A percentile compares a stretch with the other conserved stretches of the same genome.
Conservation (phyloP, 1,140 invertebrate genomes). For the Callitettix versicolor region DNA sequence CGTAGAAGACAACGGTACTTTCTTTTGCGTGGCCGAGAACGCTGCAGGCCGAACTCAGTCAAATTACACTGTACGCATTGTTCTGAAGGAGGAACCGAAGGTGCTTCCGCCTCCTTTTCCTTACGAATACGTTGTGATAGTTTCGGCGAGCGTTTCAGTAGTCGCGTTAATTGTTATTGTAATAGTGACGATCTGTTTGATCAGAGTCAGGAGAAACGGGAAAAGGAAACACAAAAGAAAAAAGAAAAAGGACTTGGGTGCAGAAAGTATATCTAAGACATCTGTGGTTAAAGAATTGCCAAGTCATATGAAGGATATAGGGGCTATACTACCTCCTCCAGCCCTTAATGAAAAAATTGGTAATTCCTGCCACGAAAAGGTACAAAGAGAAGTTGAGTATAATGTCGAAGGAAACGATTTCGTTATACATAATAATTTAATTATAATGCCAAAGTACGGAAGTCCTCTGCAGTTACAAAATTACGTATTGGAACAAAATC, state of each 20-base stretch:
- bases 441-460: conserved; percentile 26
- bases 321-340: conserved; percentile 4
- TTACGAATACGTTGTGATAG: conserved; percentile 52
- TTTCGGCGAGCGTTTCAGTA: conserved; percentile 39
- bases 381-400: conserved; percentile 24
- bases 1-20: conserved; percentile 66
- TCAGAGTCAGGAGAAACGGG: conserved; percentile 30
- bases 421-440: conserved; percentile 28
- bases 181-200: conserved; percentile 15
- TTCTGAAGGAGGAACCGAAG: conserved; percentile 56
- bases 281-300: conserved; percentile 15
- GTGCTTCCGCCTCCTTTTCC: conserved; percentile 50
- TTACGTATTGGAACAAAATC: conserved; percentile 54
- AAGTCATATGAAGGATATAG: conserved; percentile 15
- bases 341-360: conserved; percentile 24
- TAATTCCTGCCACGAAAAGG: conserved; percentile 28
- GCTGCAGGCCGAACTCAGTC: conserved; percentile 59
- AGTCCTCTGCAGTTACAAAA: conserved; percentile 32
- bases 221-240: conserved; percentile 28
- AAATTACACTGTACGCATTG: conserved; percentile 64
- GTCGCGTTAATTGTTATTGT: conserved; percentile 19
- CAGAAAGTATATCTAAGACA: conserved; percentile 26
- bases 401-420: conserved; percentile 20
- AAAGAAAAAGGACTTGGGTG: conserved; percentile 30
- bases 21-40: conserved; percentile 70